These are phyloP conservation scores for Pampusana beccarii DNA, from an alignment of 2,113 vertebrate species.

Conservation along the genomic window DNA sequence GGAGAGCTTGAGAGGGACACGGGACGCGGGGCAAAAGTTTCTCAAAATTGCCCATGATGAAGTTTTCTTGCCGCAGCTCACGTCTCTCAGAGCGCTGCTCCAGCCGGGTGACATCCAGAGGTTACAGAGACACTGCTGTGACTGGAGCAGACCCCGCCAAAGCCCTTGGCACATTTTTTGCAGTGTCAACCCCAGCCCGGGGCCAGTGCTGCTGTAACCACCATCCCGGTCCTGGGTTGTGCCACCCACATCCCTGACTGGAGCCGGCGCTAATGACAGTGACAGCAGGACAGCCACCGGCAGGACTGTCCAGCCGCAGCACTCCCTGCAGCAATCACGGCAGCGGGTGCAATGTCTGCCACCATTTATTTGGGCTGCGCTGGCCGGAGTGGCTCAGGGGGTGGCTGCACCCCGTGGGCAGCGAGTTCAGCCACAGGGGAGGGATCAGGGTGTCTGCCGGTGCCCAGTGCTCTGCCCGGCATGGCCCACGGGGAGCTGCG, in stretches of 20 bases:
- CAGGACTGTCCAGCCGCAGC: rapidly evolving
- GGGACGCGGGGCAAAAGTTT: background rate
- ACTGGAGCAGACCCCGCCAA: background rate
- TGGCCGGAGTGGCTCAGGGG: background rate
- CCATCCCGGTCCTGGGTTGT: background rate
- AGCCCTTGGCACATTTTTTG: rapidly evolving
- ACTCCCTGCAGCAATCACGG: rapidly evolving
- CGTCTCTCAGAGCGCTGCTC: rapidly evolving
- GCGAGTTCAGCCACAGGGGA: background rate
- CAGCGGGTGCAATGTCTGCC: background rate
- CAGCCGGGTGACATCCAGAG: background rate
- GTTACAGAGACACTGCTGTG: background rate
- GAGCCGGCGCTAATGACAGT: rapidly evolving
- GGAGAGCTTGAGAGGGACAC: rapidly evolving
- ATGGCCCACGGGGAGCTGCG: rapidly evolving
- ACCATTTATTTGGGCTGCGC: background rate
- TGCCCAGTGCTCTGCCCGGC: rapidly evolving
- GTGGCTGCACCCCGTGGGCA: background rate
- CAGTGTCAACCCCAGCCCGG: background rate
- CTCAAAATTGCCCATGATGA: background rate
- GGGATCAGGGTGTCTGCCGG: background rate
- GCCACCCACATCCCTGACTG: too few species aligned
- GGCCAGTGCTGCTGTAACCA: rapidly evolving
- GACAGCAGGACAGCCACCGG: background rate
- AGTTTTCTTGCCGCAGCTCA: background rate